Base-by-base conservation (phyloP, 2,888 invertebrate species). In the Pseudeuparius sepicola region DNA sequence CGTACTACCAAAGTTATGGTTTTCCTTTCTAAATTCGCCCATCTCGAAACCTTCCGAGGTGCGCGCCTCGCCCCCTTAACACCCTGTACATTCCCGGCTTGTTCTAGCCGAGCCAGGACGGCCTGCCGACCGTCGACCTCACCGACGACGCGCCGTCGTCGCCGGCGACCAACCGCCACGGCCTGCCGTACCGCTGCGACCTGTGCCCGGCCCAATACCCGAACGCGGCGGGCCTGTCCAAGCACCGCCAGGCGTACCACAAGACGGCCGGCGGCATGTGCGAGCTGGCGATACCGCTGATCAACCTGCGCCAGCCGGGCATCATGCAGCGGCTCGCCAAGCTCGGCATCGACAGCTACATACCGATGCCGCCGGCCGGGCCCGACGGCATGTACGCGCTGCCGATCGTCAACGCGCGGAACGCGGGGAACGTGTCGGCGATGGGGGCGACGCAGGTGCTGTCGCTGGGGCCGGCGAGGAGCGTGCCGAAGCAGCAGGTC, bases 151-250 rank as follows among this genome's bases (percentile, higher is more conserved):
- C 49, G 61, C 50, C 67, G 61, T 29, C 31, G 14, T 24, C 33
- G 10, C 32, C 37, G 64, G 33, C 65, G 65, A 34, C 61, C 61
- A 7, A 61, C 18, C 46, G 34, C 16, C 44, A 45, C 4, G 53
- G 57, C 7, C 47, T 61, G 16, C 61, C 67, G 29, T 72, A 68
- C 46, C 69, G 76, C 44, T 83, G 83, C 47, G 77, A 78, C 47
- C 65, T 78, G 28, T 83, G 83, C 49, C 74, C 78, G 0, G 79
- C 81, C 0, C 73, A 78, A 16, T 83, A 81, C 52, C 77, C 80
- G 1, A 77, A 76, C 31, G 68, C 70, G 0, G 60, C 66, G 31
- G 69, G 67, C 9, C 53, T 74, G 31, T 58, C 60, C 25, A 67
- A 75, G 43, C 83, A 83, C 52, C 64, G 78, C 23, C 78, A 78